Percentiles rank a stretch among this genome's conserved stretches.
These are phyloP conservation scores for Blastobasis lacticolella DNA, from an alignment of 2,888 invertebrate genomes.

Conservation along the genomic window DNA sequence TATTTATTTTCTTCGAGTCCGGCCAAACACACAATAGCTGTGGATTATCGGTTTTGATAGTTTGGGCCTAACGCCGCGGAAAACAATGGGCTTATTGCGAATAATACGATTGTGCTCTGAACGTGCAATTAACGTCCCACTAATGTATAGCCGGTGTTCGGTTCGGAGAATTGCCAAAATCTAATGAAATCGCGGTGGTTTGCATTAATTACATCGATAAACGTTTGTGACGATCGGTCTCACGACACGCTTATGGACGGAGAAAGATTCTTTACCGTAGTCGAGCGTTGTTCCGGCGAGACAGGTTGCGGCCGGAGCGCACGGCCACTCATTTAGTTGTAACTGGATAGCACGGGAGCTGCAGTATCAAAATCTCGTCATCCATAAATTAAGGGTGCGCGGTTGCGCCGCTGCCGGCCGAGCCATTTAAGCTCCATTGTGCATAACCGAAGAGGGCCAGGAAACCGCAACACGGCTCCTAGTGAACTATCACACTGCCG, in stretches of 20 bases:
- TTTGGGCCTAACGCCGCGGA: constrained; percentile 34
- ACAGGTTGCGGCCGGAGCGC: background rate
- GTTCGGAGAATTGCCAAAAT: background rate
- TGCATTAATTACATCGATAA: background rate
- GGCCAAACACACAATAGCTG: constrained; percentile 51
- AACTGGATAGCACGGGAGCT: constrained; percentile 23
- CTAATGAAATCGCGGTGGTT: background rate
- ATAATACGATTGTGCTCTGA: constrained; percentile 33
- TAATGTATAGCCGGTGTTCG: background rate
- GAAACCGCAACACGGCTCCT: constrained; percentile 32
- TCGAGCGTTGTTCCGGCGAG: too few relatives aligned
- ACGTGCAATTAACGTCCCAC: constrained; percentile 5
- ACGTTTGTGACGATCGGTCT: background rate
- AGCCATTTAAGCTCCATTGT: constrained; percentile 53
- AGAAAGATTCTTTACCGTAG: too few relatives aligned
- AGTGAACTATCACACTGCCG: constrained; percentile 24
- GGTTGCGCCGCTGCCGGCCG: constrained; percentile 34
- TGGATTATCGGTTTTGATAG: constrained; percentile 56
- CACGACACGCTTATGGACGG: too few relatives aligned
- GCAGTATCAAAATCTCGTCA: constrained; percentile 56
- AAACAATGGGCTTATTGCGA: constrained; percentile 41
- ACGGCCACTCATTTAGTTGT: constrained; percentile 29
- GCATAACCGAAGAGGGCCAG: constrained; percentile 50
- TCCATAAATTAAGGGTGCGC: constrained; percentile 55
- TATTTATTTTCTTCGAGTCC: constrained; percentile 71